Percentiles rank a stretch among this genome's conserved stretches.
These are phyloP conservation scores for Drosophila sturtevanti DNA, from an alignment of 1,140 invertebrate genomes.

Conservation along the genomic window DNA sequence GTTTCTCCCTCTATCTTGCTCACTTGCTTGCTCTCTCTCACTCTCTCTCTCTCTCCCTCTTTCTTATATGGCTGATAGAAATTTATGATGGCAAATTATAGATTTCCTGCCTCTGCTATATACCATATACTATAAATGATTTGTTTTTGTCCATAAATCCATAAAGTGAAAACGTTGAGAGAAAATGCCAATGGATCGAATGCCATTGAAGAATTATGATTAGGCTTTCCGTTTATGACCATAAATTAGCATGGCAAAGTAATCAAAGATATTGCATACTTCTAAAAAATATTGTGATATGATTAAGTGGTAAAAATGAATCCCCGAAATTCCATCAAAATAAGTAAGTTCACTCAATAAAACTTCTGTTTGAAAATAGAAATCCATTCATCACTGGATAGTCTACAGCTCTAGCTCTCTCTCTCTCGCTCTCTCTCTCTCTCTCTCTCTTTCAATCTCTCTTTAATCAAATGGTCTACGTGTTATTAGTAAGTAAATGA, in stretches of 20 bases:
- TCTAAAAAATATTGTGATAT: slow-evolving; percentile 1
- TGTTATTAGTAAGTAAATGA: too few relatives aligned
- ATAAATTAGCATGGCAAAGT: slow-evolving; percentile 6
- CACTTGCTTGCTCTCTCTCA: too few relatives aligned
- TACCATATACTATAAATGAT: slow-evolving; percentile 2
- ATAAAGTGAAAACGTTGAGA: background rate
- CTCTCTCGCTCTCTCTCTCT: too few relatives aligned
- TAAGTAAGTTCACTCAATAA: background rate
- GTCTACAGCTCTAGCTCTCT: too few relatives aligned
- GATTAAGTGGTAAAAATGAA: background rate
- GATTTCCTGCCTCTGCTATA: slow-evolving; percentile 4
- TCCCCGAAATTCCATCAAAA: background rate
- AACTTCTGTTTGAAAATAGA: background rate
- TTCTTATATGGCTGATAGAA: slow-evolving; percentile 29
- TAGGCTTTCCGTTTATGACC: slow-evolving; percentile 6
- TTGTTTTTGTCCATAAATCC: background rate
- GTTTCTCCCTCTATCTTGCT: too few relatives aligned
- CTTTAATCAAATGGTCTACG: too few relatives aligned
- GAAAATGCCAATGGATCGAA: background rate
- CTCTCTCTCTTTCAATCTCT: too few relatives aligned
- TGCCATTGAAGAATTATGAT: slow-evolving; percentile 6
- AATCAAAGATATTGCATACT: slow-evolving; percentile 4
- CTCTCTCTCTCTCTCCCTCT: too few relatives aligned
- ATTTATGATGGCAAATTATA: slow-evolving; percentile 27
- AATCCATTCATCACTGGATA: background rate